Percentiles rank a stretch among this genome's conserved stretches.
Evolutionary conservation across 1,140 invertebrate genomes (phyloP).

Genomic region (Caenorhabditis remanei): DNA sequence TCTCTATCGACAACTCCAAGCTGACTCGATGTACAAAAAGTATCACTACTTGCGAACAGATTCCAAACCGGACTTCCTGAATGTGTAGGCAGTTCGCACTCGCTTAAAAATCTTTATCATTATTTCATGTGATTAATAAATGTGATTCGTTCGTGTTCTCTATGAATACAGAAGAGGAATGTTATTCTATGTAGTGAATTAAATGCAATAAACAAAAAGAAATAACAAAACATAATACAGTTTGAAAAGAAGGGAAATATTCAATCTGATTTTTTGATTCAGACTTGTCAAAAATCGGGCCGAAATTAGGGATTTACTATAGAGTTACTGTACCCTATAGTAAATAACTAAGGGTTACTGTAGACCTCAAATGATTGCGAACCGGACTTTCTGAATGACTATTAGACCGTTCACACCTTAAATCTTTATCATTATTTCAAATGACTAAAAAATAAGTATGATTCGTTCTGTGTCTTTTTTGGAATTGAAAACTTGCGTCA

Average conservation of each 20-base stretch:
- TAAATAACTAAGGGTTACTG: too few relatives aligned
- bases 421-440: slow-evolving; percentile 36
- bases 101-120: background rate
- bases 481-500: background rate
- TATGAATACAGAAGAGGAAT: too few relatives aligned
- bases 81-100: background rate
- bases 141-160: background rate
- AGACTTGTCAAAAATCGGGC: too few relatives aligned
- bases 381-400: slow-evolving; percentile 10
- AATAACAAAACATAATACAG: too few relatives aligned
- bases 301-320: too few relatives aligned
- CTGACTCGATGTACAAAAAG: slow-evolving; percentile 11
- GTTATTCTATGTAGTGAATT: too few relatives aligned
- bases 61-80: slow-evolving; percentile 21
- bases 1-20: slow-evolving; percentile 17
- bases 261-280: too few relatives aligned
- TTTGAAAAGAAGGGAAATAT: too few relatives aligned
- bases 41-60: slow-evolving; percentile 18
- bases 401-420: background rate
- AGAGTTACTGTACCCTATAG: too few relatives aligned
- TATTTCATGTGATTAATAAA: slow-evolving; percentile 35
- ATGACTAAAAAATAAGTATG: slow-evolving; percentile 1
- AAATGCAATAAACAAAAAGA: too few relatives aligned
- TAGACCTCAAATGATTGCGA: background rate
- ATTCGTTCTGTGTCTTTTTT: background rate